These are phyloP conservation scores for Phodopus roborovskii DNA, from an alignment of 2,113 vertebrate species.

Conservation along the genomic window DNA sequence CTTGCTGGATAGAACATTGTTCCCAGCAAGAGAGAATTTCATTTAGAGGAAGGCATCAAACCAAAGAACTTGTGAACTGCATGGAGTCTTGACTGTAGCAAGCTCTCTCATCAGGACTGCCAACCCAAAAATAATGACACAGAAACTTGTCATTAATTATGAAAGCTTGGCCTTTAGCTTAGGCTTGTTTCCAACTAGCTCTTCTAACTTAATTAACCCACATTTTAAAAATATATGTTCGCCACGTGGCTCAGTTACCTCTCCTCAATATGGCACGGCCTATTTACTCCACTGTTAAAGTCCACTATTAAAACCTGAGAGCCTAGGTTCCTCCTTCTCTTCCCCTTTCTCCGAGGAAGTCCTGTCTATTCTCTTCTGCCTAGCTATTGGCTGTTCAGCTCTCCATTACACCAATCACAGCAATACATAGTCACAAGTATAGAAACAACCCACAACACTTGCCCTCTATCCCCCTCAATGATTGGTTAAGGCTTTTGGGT, in stretches of 20 bases:
- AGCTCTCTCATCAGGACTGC: not conserved
- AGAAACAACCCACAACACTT: not conserved
- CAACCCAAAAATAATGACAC: not conserved
- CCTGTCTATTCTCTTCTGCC: not conserved
- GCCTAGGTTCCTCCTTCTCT: not conserved
- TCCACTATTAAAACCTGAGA: not conserved
- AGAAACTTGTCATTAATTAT: not conserved
- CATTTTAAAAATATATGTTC: not conserved
- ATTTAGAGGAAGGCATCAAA: not conserved
- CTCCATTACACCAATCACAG: not conserved
- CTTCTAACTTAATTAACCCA: not conserved
- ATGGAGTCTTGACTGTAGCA: not conserved
- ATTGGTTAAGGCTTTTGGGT: not conserved
- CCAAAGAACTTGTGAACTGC: slow-evolving; percentile 10
- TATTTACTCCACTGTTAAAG: not conserved
- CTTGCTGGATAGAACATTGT: not conserved
- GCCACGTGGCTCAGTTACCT: not conserved
- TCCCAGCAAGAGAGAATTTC: not conserved
- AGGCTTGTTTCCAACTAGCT: not conserved
- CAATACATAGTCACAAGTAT: not conserved
- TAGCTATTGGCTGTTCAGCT: not conserved
- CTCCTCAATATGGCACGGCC: not conserved
- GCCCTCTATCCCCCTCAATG: not conserved
- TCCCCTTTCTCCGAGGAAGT: not conserved
- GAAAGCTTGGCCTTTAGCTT: not conserved